Conservation (phyloP, 2,888 invertebrate species). For the Drosophila fungiperda region DNA sequence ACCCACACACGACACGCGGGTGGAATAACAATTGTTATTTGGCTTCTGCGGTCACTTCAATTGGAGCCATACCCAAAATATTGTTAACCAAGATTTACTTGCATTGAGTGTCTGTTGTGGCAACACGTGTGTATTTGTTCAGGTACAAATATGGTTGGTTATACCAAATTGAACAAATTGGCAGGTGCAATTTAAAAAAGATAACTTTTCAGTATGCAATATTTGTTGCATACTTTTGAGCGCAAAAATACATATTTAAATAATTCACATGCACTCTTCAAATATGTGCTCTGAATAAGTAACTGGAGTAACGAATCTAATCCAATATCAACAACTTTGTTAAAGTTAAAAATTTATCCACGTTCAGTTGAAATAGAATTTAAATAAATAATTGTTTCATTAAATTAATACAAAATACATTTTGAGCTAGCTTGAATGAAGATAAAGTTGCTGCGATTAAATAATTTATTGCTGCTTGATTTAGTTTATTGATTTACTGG, state of each 20-base stretch:
- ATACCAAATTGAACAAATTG: conserved; percentile 8
- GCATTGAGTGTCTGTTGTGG: conserved; percentile 17
- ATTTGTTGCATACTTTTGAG: not conserved
- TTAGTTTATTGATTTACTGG: not conserved
- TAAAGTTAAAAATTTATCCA: not conserved
- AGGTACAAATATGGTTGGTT: conserved; percentile 4
- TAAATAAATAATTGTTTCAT: not conserved
- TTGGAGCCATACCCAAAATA: conserved; percentile 52
- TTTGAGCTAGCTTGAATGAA: not conserved
- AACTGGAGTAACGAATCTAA: not conserved
- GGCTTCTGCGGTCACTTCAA: conserved; percentile 56
- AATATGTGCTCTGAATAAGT: not conserved
- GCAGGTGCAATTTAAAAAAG: conserved; percentile 14
- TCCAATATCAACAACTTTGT: not conserved
- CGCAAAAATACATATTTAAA: not conserved
- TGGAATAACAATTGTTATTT: conserved; percentile 35
- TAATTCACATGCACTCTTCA: not conserved
- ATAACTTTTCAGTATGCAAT: not conserved
- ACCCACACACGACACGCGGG: not conserved
- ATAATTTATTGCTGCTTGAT: not conserved
- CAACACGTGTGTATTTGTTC: not conserved
- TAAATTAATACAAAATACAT: not conserved
- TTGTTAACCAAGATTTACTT: conserved; percentile 71
- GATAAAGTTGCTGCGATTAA: not conserved
- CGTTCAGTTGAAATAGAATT: not conserved